A percentile compares a stretch with the other conserved stretches of the same genome.
Conservation (phyloP, 2,888 invertebrate species). For the Drosophila macrothrix region DNA sequence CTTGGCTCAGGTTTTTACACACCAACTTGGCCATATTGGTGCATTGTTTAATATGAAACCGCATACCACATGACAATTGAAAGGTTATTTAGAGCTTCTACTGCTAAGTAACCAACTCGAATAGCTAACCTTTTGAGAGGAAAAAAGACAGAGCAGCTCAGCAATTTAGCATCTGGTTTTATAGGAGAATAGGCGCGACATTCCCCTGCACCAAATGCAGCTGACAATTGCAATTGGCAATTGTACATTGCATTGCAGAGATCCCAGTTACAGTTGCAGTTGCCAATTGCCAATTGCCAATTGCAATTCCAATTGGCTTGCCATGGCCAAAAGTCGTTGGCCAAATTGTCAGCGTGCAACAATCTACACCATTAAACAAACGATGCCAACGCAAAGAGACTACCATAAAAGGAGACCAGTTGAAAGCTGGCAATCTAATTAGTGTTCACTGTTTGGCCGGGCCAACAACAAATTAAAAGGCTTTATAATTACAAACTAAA, state of each 20-base stretch:
- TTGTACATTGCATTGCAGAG: constrained; percentile 1
- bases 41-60: constrained; percentile 13
- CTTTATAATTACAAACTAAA: constrained; percentile 71
- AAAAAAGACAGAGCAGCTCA: constrained; percentile 6
- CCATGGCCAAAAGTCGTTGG: constrained; percentile 55
- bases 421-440: constrained; percentile 77
- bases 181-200: constrained; percentile 75
- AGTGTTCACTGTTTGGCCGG: constrained; percentile 65
- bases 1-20: neutral
- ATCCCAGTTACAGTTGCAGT: constrained; percentile 6
- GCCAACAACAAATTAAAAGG: constrained; percentile 43
- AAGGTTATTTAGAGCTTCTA: constrained; percentile 42
- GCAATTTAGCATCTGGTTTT: constrained; percentile 76
- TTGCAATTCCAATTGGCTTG: constrained; percentile 55
- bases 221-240: constrained; percentile 58
- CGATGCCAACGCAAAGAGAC: constrained; percentile 63
- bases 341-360: constrained; percentile 81
- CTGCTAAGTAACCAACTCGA: constrained; percentile 39
- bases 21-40: constrained; percentile 5
- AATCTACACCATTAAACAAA: constrained; percentile 81
- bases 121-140: constrained; percentile 34
- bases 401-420: constrained; percentile 63
- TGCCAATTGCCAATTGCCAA: constrained; percentile 18
- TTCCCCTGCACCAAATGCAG: constrained; percentile 72
- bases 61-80: constrained; percentile 41